Percentiles rank a stretch among this genome's conserved stretches.
Evolutionary conservation across 92 coral and sea anemone species (phyloP).

Genomic region (Siderastrea radians): DNA sequence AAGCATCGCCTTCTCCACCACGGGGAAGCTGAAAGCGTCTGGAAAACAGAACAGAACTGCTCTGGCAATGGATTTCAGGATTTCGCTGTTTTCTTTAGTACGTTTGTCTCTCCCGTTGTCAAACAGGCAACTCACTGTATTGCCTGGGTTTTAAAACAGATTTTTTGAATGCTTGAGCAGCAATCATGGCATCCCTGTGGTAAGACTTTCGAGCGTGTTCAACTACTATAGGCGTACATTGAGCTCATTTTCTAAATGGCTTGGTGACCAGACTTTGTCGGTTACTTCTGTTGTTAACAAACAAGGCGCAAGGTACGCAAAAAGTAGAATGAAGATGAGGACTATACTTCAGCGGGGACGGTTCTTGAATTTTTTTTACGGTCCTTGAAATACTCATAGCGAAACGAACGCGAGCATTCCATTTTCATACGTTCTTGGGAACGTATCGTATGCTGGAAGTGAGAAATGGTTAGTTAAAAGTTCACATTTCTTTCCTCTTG

Average conservation of each 20-base stretch:
- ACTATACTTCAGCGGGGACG: conserved; percentile 67
- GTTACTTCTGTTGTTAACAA: conserved; percentile 51
- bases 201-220: conserved; percentile 31
- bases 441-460: conserved; percentile 48
- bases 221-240: conserved; percentile 20
- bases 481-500: conserved; percentile 47
- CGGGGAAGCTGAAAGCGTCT: background rate
- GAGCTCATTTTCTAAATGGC: conserved; percentile 42
- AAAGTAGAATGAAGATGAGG: conserved; percentile 67
- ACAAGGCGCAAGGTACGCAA: conserved; percentile 60
- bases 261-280: conserved; percentile 59
- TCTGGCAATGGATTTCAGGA: conserved; percentile 49
- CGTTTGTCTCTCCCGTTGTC: conserved; percentile 47
- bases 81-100: conserved; percentile 41
- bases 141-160: conserved; percentile 26
- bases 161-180: conserved; percentile 39
- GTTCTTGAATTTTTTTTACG: conserved; percentile 12
- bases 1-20: too few species aligned
- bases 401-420: conserved; percentile 60
- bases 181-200: conserved; percentile 60
- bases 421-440: conserved; percentile 55
- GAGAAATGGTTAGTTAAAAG: conserved; percentile 38
- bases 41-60: conserved; percentile 35
- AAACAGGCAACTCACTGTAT: conserved; percentile 44
- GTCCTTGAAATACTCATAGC: conserved; percentile 38